Evolutionary conservation across 2,113 vertebrate species (phyloP), one percentile per base, ranked within the genome.

Genomic region (Grus americana): DNA sequence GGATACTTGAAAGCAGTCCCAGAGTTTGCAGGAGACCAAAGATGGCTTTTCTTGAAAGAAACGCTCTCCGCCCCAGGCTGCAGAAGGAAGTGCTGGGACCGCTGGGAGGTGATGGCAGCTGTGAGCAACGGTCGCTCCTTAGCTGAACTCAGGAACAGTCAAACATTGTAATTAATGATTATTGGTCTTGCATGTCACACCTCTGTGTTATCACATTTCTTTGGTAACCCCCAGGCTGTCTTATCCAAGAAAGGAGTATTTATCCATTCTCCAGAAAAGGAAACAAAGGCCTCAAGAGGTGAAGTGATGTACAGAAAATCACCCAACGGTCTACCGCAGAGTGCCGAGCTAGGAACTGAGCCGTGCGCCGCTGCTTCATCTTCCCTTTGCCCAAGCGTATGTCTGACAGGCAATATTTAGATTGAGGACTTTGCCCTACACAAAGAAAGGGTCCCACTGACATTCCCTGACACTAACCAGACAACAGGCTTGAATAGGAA

Each of bases 81-180:
- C 61, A 29, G 74, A 65, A 72, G 57, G 47, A 71, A 46, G 23
- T 7, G 34, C 70, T 72, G 74, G 50, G 74, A 93, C 61, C 0
- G 1, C 79, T 54, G 36, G 21, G 71, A 92, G 91, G 67, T 49
- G 88, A 92, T 11, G 82, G 95, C 90, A 92, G 95, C 66, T 79
- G 47, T 71, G 74, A 92, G 49, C 75, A 92, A 79, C 5, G 0
- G 65, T 67, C 1, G 1, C 70, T 93, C 90, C 74, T 79, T 52
- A 6, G 7, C 1, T 93, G 94, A 95, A 96, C 88, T 94, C 67
- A 40, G 24, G 49, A 94, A 82, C 66, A 93, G 92, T 92, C 92
- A 96, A 96, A 97, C 90, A 95, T 9, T 63, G 74, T 95, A 94
- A 95, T 93, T 82, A 92, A 96, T 88, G 85, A 90, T 57, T 65